Percentiles rank a stretch among this genome's conserved stretches.
Conservation (phyloP, 2,113 vertebrate species). For the Labeo catla region DNA sequence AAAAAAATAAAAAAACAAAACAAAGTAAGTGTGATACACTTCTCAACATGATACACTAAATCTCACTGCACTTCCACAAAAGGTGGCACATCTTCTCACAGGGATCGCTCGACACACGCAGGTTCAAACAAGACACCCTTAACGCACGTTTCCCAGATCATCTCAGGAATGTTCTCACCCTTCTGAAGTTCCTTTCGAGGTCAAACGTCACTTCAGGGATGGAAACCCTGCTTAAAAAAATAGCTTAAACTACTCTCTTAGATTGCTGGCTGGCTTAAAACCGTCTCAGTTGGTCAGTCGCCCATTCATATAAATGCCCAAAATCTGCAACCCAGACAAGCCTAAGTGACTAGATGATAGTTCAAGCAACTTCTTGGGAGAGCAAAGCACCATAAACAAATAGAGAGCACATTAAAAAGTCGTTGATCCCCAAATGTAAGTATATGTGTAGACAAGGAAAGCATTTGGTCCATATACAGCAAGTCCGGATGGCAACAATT, state of each 20-base stretch:
- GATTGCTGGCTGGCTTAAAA: neutral
- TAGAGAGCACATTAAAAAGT: neutral
- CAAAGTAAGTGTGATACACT: conserved; percentile 40
- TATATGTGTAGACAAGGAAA: neutral
- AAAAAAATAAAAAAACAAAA: neutral
- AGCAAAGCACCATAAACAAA: neutral
- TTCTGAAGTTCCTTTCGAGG: conserved; percentile 13
- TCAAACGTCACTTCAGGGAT: conserved; percentile 24
- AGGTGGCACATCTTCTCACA: conserved; percentile 42
- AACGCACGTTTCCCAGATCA: neutral
- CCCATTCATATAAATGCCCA: neutral
- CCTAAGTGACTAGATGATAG: neutral
- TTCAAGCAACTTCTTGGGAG: neutral
- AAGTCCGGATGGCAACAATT: neutral
- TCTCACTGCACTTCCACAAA: conserved; percentile 4
- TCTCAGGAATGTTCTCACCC: conserved; percentile 47
- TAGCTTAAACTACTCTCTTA: neutral
- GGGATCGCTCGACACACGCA: conserved; percentile 51
- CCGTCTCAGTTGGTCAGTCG: neutral
- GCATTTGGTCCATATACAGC: neutral
- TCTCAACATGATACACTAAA: conserved; percentile 49
- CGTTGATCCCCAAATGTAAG: neutral
- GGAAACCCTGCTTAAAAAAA: conserved; percentile 1
- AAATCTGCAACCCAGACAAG: neutral
- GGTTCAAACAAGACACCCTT: conserved; percentile 50